Evolutionary conservation across 2,797 vertebrate genomes (phyloP).

Genomic region (Brachyalestes nurse): DNA sequence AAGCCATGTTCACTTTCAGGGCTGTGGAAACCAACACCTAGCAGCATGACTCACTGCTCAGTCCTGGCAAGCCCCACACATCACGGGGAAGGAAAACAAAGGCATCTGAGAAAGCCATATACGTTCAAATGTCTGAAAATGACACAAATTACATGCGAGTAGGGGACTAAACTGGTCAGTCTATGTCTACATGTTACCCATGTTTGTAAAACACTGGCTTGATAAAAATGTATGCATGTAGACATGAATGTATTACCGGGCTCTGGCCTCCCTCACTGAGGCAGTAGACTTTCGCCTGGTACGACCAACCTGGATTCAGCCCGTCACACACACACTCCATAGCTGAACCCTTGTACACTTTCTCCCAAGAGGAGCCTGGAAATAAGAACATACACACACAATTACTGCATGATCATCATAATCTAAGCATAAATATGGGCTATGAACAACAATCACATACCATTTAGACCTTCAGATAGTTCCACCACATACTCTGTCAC

Average conservation of each 20-base stretch:
- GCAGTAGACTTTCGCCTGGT: conserved; percentile 89
- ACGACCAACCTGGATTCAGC: conserved; percentile 88
- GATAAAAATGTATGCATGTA: not conserved
- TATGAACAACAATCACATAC: conserved; percentile 70
- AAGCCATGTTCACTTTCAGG: conserved; percentile 12
- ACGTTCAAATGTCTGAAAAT: not conserved
- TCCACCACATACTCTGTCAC: conserved; percentile 91
- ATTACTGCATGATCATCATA: conserved; percentile 11
- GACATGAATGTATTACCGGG: conserved; percentile 76
- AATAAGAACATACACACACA: conserved; percentile 54
- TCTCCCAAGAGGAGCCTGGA: conserved; percentile 89
- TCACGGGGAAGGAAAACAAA: not conserved
- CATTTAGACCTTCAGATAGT: conserved; percentile 86
- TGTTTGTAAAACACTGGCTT: not conserved
- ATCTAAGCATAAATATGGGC: not conserved
- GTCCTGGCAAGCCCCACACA: conserved; percentile 4
- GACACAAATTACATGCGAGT: not conserved
- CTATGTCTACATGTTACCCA: not conserved
- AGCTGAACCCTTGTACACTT: conserved; percentile 85
- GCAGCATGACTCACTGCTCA: conserved; percentile 8
- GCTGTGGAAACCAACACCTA: conserved; percentile 22
- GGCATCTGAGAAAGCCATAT: conserved; percentile 53
- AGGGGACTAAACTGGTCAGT: not conserved
- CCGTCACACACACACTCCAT: conserved; percentile 89
- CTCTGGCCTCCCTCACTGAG: conserved; percentile 93